phyloP scores from a whole-genome alignment of 2,113 vertebrate genomes.

The Willisornis vidua region DNA sequence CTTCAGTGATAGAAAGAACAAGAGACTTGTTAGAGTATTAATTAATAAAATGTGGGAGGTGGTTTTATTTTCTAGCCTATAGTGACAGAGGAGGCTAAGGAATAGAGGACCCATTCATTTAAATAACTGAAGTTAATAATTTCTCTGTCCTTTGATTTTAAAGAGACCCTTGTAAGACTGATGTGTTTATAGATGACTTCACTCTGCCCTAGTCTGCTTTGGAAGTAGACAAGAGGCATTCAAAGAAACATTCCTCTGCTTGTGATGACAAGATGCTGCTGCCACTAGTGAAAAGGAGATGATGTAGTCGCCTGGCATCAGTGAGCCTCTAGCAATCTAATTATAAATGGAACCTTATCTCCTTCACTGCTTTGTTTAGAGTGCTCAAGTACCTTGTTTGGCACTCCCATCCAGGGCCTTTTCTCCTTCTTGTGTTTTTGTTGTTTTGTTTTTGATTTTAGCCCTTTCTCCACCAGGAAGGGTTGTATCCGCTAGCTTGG shows the following conservation, averaged over 20 bases:
- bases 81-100: not conserved
- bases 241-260: not conserved
- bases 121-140: not conserved
- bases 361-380: not conserved
- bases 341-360: not conserved
- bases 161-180: not conserved
- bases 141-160: not conserved
- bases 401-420: not conserved
- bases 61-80: not conserved
- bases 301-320: not conserved
- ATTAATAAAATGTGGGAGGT: not conserved
- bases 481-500: not conserved
- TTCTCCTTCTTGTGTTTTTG: not conserved
- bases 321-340: not conserved
- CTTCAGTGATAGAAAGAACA: not conserved
- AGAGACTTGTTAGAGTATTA: not conserved
- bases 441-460: not conserved
- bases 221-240: not conserved
- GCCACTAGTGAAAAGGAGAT: not conserved
- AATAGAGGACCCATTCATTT: not conserved
- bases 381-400: not conserved
- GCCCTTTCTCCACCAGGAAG: not conserved
- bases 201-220: not conserved
- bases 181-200: not conserved
- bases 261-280: not conserved